These are phyloP conservation scores for Coturnix japonica DNA, from an alignment of 2,113 vertebrate genomes.

Conservation along the genomic window DNA sequence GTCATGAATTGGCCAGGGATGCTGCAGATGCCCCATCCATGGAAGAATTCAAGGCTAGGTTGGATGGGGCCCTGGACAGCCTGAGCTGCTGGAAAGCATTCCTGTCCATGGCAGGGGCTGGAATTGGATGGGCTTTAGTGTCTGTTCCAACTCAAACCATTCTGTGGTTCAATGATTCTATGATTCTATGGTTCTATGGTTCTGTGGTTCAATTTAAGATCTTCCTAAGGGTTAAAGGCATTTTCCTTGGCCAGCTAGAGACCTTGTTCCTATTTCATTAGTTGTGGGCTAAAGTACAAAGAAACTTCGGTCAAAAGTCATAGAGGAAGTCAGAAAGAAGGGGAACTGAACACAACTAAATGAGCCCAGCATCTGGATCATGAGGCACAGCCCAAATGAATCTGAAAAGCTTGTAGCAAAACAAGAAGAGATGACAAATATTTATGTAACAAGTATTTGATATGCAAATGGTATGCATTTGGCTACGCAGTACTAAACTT, in stretches of 20 bases:
- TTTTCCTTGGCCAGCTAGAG: not conserved
- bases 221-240: not conserved
- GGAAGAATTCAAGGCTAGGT: not conserved
- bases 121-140: not conserved
- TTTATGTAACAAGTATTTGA: conserved; percentile 36
- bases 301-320: not conserved
- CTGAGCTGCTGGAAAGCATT: not conserved
- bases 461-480: conserved; percentile 46
- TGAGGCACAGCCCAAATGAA: not conserved
- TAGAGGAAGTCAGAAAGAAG: not conserved
- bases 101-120: not conserved
- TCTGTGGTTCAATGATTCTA: not conserved
- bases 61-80: not conserved
- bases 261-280: not conserved
- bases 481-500: conserved; percentile 18
- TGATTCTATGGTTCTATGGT: not conserved
- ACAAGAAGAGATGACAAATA: conserved; percentile 11
- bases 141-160: not conserved
- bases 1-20: not conserved
- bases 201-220: not conserved
- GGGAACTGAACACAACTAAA: not conserved
- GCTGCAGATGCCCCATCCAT: not conserved
- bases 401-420: not conserved
- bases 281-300: not conserved
- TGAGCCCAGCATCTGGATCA: not conserved